Evolutionary conservation across 1,140 invertebrate species (phyloP).

Genomic region (Akabosia matsudoensis): DNA sequence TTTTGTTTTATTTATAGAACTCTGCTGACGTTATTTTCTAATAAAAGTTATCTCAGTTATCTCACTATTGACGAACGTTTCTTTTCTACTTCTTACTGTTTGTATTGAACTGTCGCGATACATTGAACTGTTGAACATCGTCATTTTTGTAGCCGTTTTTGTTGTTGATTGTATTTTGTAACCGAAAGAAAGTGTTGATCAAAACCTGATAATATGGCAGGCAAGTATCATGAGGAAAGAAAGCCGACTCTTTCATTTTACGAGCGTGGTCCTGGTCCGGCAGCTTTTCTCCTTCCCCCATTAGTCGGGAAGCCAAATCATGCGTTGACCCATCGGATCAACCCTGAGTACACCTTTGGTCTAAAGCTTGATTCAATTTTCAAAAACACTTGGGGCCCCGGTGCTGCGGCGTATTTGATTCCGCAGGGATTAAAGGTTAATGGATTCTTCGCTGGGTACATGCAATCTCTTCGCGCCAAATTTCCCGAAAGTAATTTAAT

Average conservation of each 20-base stretch:
- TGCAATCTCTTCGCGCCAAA: background rate
- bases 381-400: slow-evolving; percentile 17
- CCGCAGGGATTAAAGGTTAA: slow-evolving; percentile 27
- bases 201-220: no score
- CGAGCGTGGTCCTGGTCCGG: slow-evolving; percentile 37
- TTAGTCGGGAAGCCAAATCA: slow-evolving; percentile 34
- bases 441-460: slow-evolving; percentile 14
- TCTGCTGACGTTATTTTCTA: background rate
- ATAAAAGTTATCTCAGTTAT: background rate
- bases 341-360: slow-evolving; percentile 38
- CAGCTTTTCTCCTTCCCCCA: slow-evolving; percentile 28
- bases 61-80: background rate
- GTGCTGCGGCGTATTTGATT: slow-evolving; percentile 28
- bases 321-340: slow-evolving; percentile 38
- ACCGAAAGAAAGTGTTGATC: no score
- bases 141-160: no score
- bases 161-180: no score
- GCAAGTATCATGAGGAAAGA: slow-evolving; percentile 11
- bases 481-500: slow-evolving; percentile 3
- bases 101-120: background rate
- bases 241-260: slow-evolving; percentile 29
- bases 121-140: no score
- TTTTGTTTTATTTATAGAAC: background rate
- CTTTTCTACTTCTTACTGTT: background rate
- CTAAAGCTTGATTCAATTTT: slow-evolving; percentile 22